Conservation (phyloP, 2,888 invertebrate species). For the Gordius sp. region DNA sequence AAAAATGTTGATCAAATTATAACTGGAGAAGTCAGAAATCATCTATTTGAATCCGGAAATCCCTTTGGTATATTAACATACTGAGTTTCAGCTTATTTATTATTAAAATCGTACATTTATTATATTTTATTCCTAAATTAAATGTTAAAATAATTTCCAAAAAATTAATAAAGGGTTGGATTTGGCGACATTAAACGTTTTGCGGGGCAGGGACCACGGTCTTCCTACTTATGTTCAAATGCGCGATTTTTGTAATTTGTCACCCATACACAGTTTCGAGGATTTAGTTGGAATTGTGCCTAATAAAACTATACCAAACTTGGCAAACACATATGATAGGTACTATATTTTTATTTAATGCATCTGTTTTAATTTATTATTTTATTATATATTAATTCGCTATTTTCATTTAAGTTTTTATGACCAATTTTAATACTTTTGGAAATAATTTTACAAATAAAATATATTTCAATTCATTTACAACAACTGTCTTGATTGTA, state of each 20-base stretch:
- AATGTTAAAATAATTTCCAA: neutral
- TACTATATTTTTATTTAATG: too few relatives aligned
- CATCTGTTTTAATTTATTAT: too few relatives aligned
- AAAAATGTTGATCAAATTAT: neutral
- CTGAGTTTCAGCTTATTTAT: conserved; percentile 1
- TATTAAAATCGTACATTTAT: too few relatives aligned
- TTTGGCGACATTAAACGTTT: conserved; percentile 78
- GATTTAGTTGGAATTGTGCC: neutral
- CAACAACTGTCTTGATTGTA: too few relatives aligned
- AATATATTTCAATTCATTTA: too few relatives aligned
- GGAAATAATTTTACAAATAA: too few relatives aligned
- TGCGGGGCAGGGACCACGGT: conserved; percentile 71
- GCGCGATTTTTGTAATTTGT: neutral
- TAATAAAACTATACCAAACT: neutral
- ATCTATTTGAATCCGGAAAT: conserved; percentile 1
- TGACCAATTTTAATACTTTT: too few relatives aligned
- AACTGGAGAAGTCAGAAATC: neutral
- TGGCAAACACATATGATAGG: neutral
- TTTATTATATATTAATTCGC: too few relatives aligned
- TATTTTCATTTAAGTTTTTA: too few relatives aligned
- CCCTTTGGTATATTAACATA: neutral
- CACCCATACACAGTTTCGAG: neutral
- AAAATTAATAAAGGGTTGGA: conserved; percentile 36
- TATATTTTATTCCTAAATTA: too few relatives aligned
- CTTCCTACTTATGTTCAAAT: conserved; percentile 34